Evolutionary conservation across 2,888 invertebrate genomes (phyloP).

Genomic region (Cephus nigrinus): DNA sequence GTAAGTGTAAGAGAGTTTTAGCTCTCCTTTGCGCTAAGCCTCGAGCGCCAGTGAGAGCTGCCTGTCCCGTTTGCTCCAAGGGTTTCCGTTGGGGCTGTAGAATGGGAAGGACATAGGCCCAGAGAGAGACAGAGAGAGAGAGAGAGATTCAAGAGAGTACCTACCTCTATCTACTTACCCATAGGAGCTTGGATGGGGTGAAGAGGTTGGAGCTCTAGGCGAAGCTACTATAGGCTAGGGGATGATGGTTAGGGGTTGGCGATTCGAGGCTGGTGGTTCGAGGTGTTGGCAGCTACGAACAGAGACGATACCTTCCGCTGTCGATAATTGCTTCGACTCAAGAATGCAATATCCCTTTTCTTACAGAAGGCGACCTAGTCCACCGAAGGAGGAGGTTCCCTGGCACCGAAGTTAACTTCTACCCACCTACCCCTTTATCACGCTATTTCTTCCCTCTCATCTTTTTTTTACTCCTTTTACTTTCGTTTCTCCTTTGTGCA

Average conservation of each 20-base stretch:
- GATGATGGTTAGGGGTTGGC: neutral
- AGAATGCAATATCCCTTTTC: slow-evolving; percentile 54
- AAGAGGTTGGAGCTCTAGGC: neutral
- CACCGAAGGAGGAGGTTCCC: neutral
- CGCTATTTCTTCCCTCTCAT: neutral
- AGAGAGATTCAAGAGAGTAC: neutral
- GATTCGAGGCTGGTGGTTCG: neutral
- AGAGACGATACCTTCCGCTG: slow-evolving; percentile 32
- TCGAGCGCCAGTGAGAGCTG: neutral
- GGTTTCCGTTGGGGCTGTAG: neutral
- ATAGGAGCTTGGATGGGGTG: neutral
- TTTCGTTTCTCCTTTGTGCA: neutral
- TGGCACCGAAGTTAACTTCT: neutral
- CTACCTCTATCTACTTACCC: neutral
- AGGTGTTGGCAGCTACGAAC: slow-evolving; percentile 5
- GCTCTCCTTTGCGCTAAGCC: slow-evolving; percentile 27
- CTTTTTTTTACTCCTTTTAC: neutral
- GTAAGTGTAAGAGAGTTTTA: slow-evolving; percentile 9
- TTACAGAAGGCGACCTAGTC: slow-evolving; percentile 2
- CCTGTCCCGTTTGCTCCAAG: slow-evolving; percentile 2
- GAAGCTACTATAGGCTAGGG: neutral
- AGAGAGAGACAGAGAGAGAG: neutral
- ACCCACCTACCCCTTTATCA: neutral
- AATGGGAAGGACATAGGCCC: neutral
- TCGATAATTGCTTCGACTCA: slow-evolving; percentile 54